Conservation (phyloP, 2,888 invertebrate genomes). For the Tachystola acroxantha region DNA sequence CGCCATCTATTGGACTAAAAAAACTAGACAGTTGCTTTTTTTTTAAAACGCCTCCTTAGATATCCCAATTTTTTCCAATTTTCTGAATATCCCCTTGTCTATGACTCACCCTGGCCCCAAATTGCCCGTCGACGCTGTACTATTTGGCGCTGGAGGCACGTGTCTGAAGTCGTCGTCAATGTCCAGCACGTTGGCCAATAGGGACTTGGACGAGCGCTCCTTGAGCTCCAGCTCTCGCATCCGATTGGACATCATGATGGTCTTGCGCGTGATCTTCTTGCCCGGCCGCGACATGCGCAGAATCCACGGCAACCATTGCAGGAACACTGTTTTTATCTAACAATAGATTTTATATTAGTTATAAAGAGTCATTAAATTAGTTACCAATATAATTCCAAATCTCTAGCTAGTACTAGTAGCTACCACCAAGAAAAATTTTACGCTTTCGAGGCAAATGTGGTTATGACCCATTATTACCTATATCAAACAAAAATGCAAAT, state of each 20-base stretch:
- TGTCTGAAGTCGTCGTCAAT: constrained; percentile 97
- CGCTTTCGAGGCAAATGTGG: no score
- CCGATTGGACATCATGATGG: constrained; percentile 92
- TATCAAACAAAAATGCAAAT: no score
- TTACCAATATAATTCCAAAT: no score
- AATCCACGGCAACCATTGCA: constrained; percentile 98
- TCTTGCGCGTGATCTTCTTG: constrained; percentile 94
- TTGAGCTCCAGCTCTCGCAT: constrained; percentile 96
- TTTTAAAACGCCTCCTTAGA: no score
- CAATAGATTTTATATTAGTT: constrained; percentile 17
- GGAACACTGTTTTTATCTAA: constrained; percentile 97
- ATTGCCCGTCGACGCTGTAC: constrained; percentile 79
- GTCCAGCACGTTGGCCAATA: constrained; percentile 96
- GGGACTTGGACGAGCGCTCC: constrained; percentile 95
- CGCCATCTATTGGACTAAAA: not conserved
- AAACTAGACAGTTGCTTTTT: no score
- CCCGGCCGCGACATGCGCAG: constrained; percentile 97
- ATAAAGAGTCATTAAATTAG: not conserved
- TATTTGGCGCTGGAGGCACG: constrained; percentile 81
- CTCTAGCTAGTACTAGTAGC: no score
- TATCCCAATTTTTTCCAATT: no score
- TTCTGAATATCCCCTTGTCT: no score
- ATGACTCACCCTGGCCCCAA: constrained; percentile 81
- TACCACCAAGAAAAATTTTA: no score
- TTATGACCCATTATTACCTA: no score